Evolutionary conservation across 2,113 vertebrate species (phyloP).

Genomic region (Rattus rattus): DNA sequence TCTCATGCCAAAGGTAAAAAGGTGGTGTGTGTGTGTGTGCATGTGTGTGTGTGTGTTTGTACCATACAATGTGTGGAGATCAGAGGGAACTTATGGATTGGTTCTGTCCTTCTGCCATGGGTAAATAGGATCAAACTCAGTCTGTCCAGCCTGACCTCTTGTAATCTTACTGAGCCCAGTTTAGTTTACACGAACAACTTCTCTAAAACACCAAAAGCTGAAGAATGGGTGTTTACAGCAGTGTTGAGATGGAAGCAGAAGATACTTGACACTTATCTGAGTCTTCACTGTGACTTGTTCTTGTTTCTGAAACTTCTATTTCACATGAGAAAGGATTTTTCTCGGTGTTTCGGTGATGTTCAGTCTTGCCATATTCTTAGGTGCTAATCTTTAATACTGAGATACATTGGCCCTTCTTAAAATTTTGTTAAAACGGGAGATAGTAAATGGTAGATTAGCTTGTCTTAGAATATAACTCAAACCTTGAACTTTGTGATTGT

Average conservation of each 20-base stretch:
- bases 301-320: not conserved
- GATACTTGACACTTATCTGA: not conserved
- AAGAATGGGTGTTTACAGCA: not conserved
- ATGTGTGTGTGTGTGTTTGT: too few relatives aligned
- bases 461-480: not conserved
- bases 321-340: not conserved
- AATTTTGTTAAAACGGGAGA: not conserved
- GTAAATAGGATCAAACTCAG: not conserved
- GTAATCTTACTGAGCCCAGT: not conserved
- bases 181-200: not conserved
- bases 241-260: not conserved
- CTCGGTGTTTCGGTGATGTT: not conserved
- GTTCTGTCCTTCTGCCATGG: not conserved
- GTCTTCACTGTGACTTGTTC: not conserved
- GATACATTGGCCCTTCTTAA: not conserved
- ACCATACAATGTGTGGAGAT: not conserved
- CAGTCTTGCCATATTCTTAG: not conserved
- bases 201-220: not conserved
- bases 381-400: not conserved
- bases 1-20: too few relatives aligned
- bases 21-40: not conserved
- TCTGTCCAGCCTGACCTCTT: not conserved
- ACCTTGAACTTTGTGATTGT: not conserved
- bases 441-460: not conserved
- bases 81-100: not conserved